Evolutionary conservation across 1,140 invertebrate genomes (phyloP).

Genomic region (Bombus picipes): DNA sequence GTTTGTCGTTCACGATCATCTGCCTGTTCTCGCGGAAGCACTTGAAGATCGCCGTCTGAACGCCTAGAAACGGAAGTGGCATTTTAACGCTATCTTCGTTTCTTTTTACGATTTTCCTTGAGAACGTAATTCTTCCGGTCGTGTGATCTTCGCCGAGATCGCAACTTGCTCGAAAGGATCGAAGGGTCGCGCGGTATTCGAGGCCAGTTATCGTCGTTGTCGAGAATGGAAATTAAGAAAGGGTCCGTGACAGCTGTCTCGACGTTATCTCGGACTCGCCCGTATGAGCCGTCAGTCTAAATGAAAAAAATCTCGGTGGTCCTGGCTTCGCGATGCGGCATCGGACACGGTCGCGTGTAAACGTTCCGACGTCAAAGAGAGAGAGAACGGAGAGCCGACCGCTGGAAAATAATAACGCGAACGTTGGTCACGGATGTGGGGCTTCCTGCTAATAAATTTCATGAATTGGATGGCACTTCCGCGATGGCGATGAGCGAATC

Average conservation of each 20-base stretch:
- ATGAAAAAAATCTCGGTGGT: conserved; percentile 40
- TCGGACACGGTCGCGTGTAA: conserved; percentile 33
- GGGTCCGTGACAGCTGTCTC: conserved; percentile 12
- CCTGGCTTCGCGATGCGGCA: background rate
- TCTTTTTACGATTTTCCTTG: background rate
- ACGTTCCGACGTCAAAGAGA: background rate
- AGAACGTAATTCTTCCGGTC: background rate
- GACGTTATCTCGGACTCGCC: conserved; percentile 23
- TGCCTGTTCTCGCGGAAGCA: conserved; percentile 68
- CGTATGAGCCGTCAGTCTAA: conserved; percentile 54
- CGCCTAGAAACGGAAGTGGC: conserved; percentile 46
- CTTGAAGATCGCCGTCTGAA: conserved; percentile 46
- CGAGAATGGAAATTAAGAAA: conserved; percentile 5
- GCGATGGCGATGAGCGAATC: conserved; percentile 15
- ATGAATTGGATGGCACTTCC: conserved; percentile 41
- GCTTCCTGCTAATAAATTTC: conserved; percentile 51
- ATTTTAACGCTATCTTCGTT: background rate
- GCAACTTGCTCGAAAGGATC: background rate
- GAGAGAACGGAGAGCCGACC: background rate
- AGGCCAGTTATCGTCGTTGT: background rate
- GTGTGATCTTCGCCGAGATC: background rate
- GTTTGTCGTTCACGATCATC: conserved; percentile 81
- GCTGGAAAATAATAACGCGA: conserved; percentile 31
- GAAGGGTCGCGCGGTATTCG: background rate
- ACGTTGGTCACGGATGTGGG: conserved; percentile 26